Evolutionary conservation across 2,797 vertebrate species (phyloP), one percentile per base, ranked within the genome.

Genomic region (Aselliscus stoliczkanus): DNA sequence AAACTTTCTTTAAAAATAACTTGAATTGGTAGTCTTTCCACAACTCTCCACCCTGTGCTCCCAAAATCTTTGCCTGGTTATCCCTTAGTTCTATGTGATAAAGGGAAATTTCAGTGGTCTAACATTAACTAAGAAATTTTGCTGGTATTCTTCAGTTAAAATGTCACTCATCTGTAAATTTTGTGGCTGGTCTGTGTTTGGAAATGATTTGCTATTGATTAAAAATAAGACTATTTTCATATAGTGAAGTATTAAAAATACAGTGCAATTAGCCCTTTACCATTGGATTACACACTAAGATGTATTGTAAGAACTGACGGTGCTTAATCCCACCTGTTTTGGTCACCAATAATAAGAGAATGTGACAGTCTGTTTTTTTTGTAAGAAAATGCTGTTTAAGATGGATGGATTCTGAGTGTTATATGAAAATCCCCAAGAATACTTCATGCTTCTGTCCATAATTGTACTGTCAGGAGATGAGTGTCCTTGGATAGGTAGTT

Each of bases 1-100:
- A 92, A 50, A 97, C 8, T 67, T 96, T 52, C 58, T 91, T 98
- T 96, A 87, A 93, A 90, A 97, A 91, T 56, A n/a, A 20, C 27
- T 50, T 54, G 92, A 37, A 91, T 96, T 18, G 3, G 6, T 20
- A 4, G 7, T 21, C 73, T 86, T 67, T 67, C 44, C 56, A 7
- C 15, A 14, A 3, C 7, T 5, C 3, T 5, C 37, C 2, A 25
- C 18, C 29, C 12, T 3, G 50, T 1, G 6, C 15, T 27, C 42
- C 17, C 2, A 5, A 72, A 79, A 14, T 0, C 7, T 8, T 34
- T 3, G 0, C 0, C 0, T 37, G 12, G 17, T 11, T 54, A 1
- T 18, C 9, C 12, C 2, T 54, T 42, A 76, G 5, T 54, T 88
- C 29, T n/a, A 12, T 31, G n/a, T 47, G 27, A 5, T 20, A n/a